Evolutionary conservation across 2,113 vertebrate genomes (phyloP).

Genomic region (Xiphorhynchus elegans): DNA sequence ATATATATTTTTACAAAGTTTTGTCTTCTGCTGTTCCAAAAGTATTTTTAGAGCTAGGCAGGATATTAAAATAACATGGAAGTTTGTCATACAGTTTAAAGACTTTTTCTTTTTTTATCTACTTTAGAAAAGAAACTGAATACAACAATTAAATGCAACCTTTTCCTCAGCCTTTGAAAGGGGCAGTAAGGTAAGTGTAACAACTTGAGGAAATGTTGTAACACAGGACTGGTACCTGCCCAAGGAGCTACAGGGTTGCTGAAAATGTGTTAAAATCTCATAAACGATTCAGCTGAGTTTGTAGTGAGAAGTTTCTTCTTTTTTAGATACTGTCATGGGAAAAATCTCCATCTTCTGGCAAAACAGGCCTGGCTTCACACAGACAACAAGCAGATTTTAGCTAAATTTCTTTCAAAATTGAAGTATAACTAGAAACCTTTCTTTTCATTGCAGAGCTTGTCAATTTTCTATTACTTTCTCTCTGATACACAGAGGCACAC

Average conservation of each 20-base stretch:
- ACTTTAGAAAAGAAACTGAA: neutral
- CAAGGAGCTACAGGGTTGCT: neutral
- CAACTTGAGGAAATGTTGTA: neutral
- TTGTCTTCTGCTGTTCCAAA: neutral
- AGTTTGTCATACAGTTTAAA: neutral
- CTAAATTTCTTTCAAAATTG: neutral
- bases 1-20: fast-evolving
- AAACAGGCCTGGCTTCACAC: neutral
- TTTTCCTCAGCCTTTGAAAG: neutral
- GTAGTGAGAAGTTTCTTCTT: fast-evolving
- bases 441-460: neutral
- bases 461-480: neutral
- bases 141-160: fast-evolving
- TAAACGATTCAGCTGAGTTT: fast-evolving
- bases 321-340: neutral
- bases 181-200: neutral
- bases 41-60: neutral
- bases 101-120: fast-evolving
- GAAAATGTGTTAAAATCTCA: neutral
- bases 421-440: neutral
- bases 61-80: neutral
- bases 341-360: neutral
- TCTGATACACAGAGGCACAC: neutral
- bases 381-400: neutral
- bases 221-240: neutral